A percentile compares a stretch with the other conserved stretches of the same genome.
These are phyloP conservation scores for Phaenicophaeus curvirostris DNA, from an alignment of 2,797 vertebrate genomes.

Conservation along the genomic window DNA sequence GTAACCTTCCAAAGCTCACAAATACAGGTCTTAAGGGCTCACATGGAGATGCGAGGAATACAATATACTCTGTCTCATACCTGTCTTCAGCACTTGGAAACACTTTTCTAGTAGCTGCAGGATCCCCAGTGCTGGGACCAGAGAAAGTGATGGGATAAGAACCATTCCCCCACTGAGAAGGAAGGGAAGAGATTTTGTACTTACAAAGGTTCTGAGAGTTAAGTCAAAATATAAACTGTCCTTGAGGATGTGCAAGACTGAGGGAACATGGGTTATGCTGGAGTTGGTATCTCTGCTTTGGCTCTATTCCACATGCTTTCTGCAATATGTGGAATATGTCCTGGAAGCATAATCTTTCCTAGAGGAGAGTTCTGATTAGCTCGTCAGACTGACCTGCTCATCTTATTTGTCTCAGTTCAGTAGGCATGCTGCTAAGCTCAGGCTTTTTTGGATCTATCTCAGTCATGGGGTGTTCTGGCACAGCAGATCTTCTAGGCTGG, in stretches of 20 bases:
- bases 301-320: constrained; percentile 67
- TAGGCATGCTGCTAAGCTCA: constrained; percentile 73
- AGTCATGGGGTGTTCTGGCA: constrained; percentile 72
- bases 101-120: not conserved
- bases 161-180: not conserved
- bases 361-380: constrained; percentile 77
- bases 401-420: constrained; percentile 77
- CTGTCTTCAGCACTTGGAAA: not conserved
- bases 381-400: constrained; percentile 77
- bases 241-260: constrained; percentile 60
- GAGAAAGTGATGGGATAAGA: not conserved
- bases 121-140: not conserved
- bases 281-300: constrained; percentile 67
- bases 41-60: not conserved
- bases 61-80: not conserved
- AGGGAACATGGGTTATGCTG: constrained; percentile 48
- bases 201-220: constrained; percentile 11
- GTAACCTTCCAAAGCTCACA: not conserved
- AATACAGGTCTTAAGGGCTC: not conserved
- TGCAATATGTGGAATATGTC: constrained; percentile 74
- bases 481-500: constrained; percentile 63
- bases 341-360: constrained; percentile 74
- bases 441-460: constrained; percentile 69
- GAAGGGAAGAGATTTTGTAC: not conserved
- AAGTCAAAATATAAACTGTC: constrained; percentile 58